Conservation (phyloP, 1,140 invertebrate genomes). For the Thrips palmi region DNA sequence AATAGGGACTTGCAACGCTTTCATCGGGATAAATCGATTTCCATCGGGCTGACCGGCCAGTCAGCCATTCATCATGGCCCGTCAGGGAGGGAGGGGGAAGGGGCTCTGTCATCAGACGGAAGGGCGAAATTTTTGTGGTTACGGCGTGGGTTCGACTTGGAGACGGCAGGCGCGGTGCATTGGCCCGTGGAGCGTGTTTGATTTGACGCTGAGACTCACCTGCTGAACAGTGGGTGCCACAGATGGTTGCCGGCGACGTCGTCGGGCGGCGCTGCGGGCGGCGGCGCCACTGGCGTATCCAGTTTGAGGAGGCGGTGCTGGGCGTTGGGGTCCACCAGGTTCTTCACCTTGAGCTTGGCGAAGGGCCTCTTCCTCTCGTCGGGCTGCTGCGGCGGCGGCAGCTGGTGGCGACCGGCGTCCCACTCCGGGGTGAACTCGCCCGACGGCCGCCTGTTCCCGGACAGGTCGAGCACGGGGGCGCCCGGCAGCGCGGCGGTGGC, state of each 20-base stretch:
- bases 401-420: background rate
- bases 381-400: background rate
- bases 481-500: background rate
- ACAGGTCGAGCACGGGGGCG: background rate
- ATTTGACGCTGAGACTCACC: slow-evolving; percentile 26
- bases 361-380: slow-evolving; percentile 13
- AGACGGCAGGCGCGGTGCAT: no score
- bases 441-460: background rate
- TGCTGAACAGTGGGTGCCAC: slow-evolving; percentile 51
- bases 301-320: slow-evolving; percentile 18
- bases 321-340: slow-evolving; percentile 23
- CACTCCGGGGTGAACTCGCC: no score
- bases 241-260: slow-evolving; percentile 27
- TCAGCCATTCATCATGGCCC: no score
- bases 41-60: no score
- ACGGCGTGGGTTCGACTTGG: no score
- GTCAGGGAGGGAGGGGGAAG: no score
- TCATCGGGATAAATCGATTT: no score
- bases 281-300: slow-evolving; percentile 10
- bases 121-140: no score
- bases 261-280: slow-evolving; percentile 15
- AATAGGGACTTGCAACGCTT: no score
- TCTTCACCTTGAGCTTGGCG: slow-evolving; percentile 25
- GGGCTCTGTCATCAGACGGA: no score
- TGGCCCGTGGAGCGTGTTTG: background rate